Percentiles rank a stretch among this genome's conserved stretches.
These are phyloP conservation scores for Wasmannia auropunctata DNA, from an alignment of 1,140 invertebrate genomes.

Conservation along the genomic window DNA sequence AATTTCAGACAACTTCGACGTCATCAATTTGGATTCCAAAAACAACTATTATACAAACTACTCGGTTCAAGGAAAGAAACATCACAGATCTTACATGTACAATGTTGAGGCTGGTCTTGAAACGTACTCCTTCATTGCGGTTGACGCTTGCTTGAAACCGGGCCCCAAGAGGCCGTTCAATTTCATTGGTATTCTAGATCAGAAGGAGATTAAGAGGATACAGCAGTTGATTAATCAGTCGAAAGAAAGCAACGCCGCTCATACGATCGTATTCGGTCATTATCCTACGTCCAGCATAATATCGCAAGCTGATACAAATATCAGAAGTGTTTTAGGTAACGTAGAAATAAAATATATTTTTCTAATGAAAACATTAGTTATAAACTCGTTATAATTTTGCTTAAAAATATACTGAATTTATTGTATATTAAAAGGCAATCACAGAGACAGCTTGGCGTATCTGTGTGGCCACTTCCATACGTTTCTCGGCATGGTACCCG, in stretches of 20 bases:
- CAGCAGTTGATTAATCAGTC: constrained; percentile 85
- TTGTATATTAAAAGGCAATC: constrained; percentile 78
- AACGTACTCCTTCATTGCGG: constrained; percentile 92
- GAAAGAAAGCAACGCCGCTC: constrained; percentile 84
- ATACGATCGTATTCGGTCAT: constrained; percentile 95
- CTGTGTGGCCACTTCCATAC: constrained; percentile 97
- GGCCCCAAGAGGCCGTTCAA: constrained; percentile 96
- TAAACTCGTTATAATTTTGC: not conserved
- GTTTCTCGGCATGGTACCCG: constrained; percentile 90
- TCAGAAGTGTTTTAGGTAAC: constrained; percentile 86
- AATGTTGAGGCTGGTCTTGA: constrained; percentile 86
- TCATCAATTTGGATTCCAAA: constrained; percentile 88
- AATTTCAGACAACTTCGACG: constrained; percentile 95
- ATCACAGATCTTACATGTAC: constrained; percentile 92
- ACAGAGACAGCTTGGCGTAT: constrained; percentile 88
- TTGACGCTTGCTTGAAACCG: constrained; percentile 95
- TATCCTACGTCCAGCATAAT: constrained; percentile 96
- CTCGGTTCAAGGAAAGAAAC: constrained; percentile 90
- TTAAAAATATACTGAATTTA: not conserved
- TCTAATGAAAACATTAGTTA: not conserved
- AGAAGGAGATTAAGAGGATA: constrained; percentile 87
- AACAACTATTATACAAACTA: constrained; percentile 93
- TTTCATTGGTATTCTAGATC: constrained; percentile 93
- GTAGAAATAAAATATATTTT: not conserved
- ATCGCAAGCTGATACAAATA: constrained; percentile 86